Evolutionary conservation across 2,113 vertebrate genomes (phyloP).

Genomic region (Plotosus lineatus): DNA sequence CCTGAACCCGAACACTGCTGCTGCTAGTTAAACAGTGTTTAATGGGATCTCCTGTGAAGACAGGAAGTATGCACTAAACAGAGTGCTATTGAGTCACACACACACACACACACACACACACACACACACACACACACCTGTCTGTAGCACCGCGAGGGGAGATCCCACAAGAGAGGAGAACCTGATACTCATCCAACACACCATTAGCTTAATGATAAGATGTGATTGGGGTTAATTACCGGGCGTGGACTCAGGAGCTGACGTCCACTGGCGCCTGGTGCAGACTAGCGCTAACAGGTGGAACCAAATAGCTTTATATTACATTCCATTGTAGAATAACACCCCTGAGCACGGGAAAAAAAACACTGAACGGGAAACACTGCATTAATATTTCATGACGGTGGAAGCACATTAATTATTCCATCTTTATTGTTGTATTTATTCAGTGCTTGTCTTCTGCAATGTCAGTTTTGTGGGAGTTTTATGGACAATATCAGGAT

Average conservation of each 20-base stretch:
- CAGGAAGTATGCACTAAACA: neutral
- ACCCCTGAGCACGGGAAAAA: neutral
- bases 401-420: neutral
- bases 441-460: neutral
- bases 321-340: neutral
- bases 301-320: neutral
- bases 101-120: too few species aligned
- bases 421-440: neutral
- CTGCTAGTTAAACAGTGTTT: neutral
- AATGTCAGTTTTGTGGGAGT: neutral
- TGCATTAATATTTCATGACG: neutral
- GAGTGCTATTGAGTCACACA: neutral
- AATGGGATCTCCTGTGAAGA: neutral
- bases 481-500: neutral
- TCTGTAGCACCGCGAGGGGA: constrained; percentile 49
- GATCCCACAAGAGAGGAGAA: constrained; percentile 51
- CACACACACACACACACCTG: constrained; percentile 33
- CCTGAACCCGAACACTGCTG: neutral
- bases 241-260: constrained; percentile 64
- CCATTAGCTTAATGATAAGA: constrained; percentile 76
- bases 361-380: too few species aligned
- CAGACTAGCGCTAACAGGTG: constrained; percentile 58
- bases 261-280: constrained; percentile 66
- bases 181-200: constrained; percentile 65
- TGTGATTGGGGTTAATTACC: constrained; percentile 65